Conservation (phyloP, 2,888 invertebrate species). For the Drosophila mimica region DNA sequence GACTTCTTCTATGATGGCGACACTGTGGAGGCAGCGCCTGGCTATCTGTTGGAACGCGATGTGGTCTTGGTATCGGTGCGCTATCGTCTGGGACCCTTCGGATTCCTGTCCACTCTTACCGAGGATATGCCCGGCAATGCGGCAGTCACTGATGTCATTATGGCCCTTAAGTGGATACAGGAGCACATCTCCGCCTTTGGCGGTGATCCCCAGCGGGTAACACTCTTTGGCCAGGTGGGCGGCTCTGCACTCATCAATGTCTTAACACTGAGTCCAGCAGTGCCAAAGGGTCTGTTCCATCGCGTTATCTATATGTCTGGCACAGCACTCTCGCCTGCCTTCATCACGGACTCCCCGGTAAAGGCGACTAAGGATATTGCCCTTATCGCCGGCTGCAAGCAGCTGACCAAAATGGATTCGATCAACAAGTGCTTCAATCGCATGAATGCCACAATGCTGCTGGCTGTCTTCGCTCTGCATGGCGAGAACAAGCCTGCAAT, state of each 20-base stretch:
- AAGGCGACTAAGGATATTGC: slow-evolving; percentile 83
- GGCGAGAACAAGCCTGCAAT: slow-evolving; percentile 65
- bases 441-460: slow-evolving; percentile 82
- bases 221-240: slow-evolving; percentile 86
- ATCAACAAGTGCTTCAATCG: slow-evolving; percentile 83
- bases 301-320: slow-evolving; percentile 86
- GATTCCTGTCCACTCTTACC: slow-evolving; percentile 86
- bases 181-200: slow-evolving; percentile 86
- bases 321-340: slow-evolving; percentile 86
- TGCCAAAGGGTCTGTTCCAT: slow-evolving; percentile 85
- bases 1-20: slow-evolving; percentile 85
- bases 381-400: slow-evolving; percentile 82
- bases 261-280: slow-evolving; percentile 85
- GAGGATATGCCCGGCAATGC: slow-evolving; percentile 86
- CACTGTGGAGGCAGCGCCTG: slow-evolving; percentile 82
- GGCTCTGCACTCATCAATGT: slow-evolving; percentile 86
- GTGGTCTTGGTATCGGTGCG: slow-evolving; percentile 86
- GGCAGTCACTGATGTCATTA: slow-evolving; percentile 86
- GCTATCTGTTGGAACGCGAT: slow-evolving; percentile 85
- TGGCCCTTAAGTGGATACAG: slow-evolving; percentile 86
- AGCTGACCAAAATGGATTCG: slow-evolving; percentile 70
- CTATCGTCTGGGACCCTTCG: slow-evolving; percentile 86
- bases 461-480: slow-evolving; percentile 83
- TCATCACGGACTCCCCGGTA: slow-evolving; percentile 85
- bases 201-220: slow-evolving; percentile 86